Base-by-base conservation (phyloP, 2,888 invertebrate genomes). In the Stegophylla sp. region DNA sequence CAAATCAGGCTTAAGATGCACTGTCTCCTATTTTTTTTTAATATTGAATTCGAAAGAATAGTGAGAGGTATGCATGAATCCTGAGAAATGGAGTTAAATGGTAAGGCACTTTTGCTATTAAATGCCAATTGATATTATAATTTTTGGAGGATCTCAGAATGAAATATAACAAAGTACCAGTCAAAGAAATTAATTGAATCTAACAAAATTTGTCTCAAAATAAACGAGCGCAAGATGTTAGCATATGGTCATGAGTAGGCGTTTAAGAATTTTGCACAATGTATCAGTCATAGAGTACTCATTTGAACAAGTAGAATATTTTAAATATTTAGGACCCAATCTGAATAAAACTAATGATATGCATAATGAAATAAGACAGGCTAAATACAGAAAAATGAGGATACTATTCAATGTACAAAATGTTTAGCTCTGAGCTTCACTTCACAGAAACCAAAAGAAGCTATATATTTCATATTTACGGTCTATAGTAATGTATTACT, bases 161-260 rank as follows among this genome's bases (percentile, higher is more conserved):
- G n/a, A n/a, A n/a, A n/a, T n/a, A n/a, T n/a, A n/a, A n/a, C n/a
- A n/a, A n/a, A n/a, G n/a, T n/a, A n/a, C n/a, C n/a, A n/a, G n/a
- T n/a, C 48, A 48, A 48, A 48, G 48, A 48, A 48, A 48, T 48
- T 48, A 48, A 48, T 12, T 48, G 15, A 48, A 48, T 48, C 48
- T 48, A 48, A 15, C 9, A 48, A 48, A 48, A 48, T 48, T 12
- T 12, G 48, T 15, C 48, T 15, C 48, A 56, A 56, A 5, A 56
- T 56, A 56, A 56, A 56, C 23, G 23, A 56, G 23, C 17, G 56
- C 56, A 56, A 56, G 56, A 56, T 20, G 20, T n/a, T n/a, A 56
- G 20, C 20, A 56, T 56, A 56, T 20, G 56, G 20, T 56, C 23
- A 56, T 56, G 56, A 56, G 56, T 56, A 56, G 23, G 12, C 56